Evolutionary conservation across 2,113 vertebrate species (phyloP), one percentile per base, ranked within the genome.

Genomic region (Scomber colias): DNA sequence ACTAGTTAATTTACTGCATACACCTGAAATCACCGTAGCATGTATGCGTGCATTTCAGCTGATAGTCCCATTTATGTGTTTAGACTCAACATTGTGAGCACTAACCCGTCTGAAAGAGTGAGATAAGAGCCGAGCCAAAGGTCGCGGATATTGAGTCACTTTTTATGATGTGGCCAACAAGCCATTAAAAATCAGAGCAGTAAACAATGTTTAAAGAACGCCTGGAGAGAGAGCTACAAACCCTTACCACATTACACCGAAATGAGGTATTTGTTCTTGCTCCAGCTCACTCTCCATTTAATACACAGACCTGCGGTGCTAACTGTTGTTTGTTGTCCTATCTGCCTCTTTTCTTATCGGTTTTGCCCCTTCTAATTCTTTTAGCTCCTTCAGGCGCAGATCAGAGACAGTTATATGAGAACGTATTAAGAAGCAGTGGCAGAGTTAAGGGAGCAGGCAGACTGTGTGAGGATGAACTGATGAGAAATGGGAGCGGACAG

Each of bases 161-260:
- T 87, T 92, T 92, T 88, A 91, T 91, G 87, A 91, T 82, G 87
- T 75, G 79, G 80, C 87, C 87, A 91, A 90, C 88, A 86, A 90
- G 88, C 87, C 88, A 91, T 93, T 91, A 84, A 91, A 91, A 89
- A 88, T 21, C 85, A 72, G 85, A 89, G 87, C 35, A 7, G 84
- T 88, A 90, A 91, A 91, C 88, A 89, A 81, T 89, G 84, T 83
- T 81, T 86, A 82, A 84, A 86, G 77, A 90, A 89, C 11, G 77
- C 83, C 84, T 49, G 54, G 57, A 86, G 85, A 84, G 87, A 9
- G 14, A 54, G 77, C 61, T 60, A 61, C 68, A 71, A 82, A 81
- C 66, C 79, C 66, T 77, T 50, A 53, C 75, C 50, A 69, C 82
- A 86, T 92, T 83, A 85, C 65, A 75, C 60, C 19, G 55, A 83